Conservation (phyloP, 2,888 invertebrate genomes). For the Pimpla rufipes region DNA sequence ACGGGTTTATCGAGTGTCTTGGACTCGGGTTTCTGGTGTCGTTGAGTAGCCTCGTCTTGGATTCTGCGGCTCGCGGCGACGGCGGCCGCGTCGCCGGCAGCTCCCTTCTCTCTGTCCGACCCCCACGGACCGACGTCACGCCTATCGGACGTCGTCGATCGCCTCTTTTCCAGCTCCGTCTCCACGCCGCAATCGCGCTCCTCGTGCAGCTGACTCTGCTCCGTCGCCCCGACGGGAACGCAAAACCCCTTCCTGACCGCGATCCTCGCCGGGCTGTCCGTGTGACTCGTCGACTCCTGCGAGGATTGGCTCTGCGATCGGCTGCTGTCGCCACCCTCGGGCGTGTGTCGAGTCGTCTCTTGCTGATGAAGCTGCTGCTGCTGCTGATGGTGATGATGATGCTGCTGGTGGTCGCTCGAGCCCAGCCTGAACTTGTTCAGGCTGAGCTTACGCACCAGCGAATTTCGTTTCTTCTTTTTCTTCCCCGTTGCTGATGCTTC, state of each 20-base stretch:
- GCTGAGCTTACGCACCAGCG: slow-evolving; percentile 80
- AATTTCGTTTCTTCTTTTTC: slow-evolving; percentile 77
- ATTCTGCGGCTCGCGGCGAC: slow-evolving; percentile 55
- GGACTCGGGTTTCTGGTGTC: slow-evolving; percentile 65
- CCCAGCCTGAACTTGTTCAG: slow-evolving; percentile 80
- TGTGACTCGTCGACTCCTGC: slow-evolving; percentile 79
- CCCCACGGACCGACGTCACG: slow-evolving; percentile 67
- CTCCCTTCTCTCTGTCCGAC: slow-evolving; percentile 74
- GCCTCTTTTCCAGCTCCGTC: slow-evolving; percentile 62
- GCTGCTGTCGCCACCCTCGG: slow-evolving; percentile 82
- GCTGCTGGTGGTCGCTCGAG: slow-evolving; percentile 70
- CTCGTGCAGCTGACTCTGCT: slow-evolving; percentile 39
- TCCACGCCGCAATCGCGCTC: slow-evolving; percentile 50
- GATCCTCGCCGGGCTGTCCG: slow-evolving; percentile 74
- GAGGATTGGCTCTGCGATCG: slow-evolving; percentile 82
- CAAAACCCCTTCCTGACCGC: slow-evolving; percentile 66
- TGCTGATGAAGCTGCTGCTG: slow-evolving; percentile 26
- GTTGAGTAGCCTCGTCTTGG: slow-evolving; percentile 63
- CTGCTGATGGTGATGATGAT: slow-evolving; percentile 64
- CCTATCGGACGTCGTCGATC: slow-evolving; percentile 65
- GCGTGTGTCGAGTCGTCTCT: slow-evolving; percentile 77
- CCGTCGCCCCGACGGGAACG: slow-evolving; percentile 29
- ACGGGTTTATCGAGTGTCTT: slow-evolving; percentile 70
- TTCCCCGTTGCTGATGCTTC: slow-evolving; percentile 74
- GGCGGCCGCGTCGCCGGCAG: slow-evolving; percentile 26